phyloP scores from a whole-genome alignment of 2,888 invertebrate species.

The Mellilla xanthometata region DNA sequence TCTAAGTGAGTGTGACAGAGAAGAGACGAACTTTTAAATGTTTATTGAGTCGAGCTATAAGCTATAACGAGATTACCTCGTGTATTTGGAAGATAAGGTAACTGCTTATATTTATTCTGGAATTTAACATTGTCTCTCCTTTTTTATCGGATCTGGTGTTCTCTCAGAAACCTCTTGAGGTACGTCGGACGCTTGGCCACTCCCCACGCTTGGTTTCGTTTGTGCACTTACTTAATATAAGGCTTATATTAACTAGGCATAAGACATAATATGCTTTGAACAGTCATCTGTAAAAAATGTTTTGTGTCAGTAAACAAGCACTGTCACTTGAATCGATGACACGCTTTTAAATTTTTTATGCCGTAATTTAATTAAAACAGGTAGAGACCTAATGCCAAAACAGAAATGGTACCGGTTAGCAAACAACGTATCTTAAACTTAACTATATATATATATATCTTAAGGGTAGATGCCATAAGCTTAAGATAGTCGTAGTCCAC shows the following conservation, averaged over 20 bases:
- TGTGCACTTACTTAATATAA: conserved; percentile 59
- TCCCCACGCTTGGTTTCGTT: conserved; percentile 57
- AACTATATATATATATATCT: no score
- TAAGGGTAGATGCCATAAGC: no score
- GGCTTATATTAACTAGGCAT: conserved; percentile 65
- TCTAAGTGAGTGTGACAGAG: no score
- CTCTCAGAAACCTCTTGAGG: conserved; percentile 79
- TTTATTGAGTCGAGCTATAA: no score
- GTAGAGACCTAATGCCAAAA: conserved; percentile 9
- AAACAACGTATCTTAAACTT: no score
- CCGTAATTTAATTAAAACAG: not conserved
- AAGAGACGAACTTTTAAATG: no score
- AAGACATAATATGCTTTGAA: conserved; percentile 54
- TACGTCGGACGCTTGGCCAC: conserved; percentile 73
- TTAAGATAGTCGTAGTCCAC: no score
- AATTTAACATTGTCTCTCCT: conserved; percentile 67
- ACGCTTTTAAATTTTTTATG: conserved; percentile 28
- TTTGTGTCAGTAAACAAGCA: conserved; percentile 26
- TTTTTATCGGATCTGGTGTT: conserved; percentile 75
- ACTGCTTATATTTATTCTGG: conserved; percentile 29
- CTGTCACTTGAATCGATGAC: conserved; percentile 28
- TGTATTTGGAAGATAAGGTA: conserved; percentile 26
- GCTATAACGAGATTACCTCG: no score
- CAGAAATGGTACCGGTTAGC: conserved; percentile 12
- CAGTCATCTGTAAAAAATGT: conserved; percentile 13